Evolutionary conservation across 2,113 vertebrate species (phyloP).

Genomic region (Damaliscus lunatus): DNA sequence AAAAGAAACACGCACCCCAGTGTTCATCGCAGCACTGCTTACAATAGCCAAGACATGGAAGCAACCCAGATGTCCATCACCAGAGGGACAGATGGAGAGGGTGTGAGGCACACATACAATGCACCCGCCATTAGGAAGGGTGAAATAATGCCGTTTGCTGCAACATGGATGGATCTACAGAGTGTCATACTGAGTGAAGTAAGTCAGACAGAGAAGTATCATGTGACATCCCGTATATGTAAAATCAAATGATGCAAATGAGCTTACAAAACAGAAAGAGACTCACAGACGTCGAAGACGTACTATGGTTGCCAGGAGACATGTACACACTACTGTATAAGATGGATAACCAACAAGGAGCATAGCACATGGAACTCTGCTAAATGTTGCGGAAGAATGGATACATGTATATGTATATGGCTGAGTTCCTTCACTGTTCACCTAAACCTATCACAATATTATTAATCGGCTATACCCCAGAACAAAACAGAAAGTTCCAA

Average conservation of each 20-base stretch:
- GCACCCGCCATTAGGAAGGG: neutral
- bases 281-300: neutral
- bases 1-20: neutral
- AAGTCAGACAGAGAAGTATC: neutral
- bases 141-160: neutral
- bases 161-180: neutral
- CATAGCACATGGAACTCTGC: neutral
- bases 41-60: neutral
- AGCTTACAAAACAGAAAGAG: neutral
- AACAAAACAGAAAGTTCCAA: neutral
- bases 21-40: neutral
- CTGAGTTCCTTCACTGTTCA: neutral
- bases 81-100: neutral
- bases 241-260: neutral
- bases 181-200: neutral
- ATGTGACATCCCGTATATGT: neutral
- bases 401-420: neutral
- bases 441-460: neutral
- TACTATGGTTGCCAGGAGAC: neutral
- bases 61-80: neutral
- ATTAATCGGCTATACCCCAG: neutral
- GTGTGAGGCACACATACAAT: fast-evolving
- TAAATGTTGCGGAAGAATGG: neutral
- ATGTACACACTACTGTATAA: fast-evolving
- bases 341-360: neutral